These are phyloP conservation scores for Hyles lineata DNA, from an alignment of 2,888 invertebrate species.

Conservation along the genomic window DNA sequence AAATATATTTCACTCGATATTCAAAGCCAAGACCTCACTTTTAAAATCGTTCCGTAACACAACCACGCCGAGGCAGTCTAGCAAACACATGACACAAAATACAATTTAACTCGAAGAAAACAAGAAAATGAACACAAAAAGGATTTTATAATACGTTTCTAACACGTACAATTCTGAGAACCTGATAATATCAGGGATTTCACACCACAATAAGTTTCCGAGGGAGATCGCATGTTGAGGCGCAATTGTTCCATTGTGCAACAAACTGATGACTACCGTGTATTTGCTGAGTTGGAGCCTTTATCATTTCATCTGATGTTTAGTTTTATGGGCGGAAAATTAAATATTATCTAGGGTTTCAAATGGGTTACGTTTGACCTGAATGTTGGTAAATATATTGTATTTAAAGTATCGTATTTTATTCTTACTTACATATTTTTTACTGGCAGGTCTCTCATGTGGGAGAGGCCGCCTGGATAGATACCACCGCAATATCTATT, in stretches of 20 bases:
- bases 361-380: neutral
- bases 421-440: no score
- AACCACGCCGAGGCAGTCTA: no score
- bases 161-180: neutral
- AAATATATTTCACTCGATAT: no score
- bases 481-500: no score
- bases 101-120: neutral
- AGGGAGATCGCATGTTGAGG: neutral
- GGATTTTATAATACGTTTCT: neutral
- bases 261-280: neutral
- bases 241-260: conserved; percentile 10
- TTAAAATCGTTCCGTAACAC: no score
- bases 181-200: conserved; percentile 12
- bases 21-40: no score
- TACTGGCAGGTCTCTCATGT: no score
- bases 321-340: conserved; percentile 22
- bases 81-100: neutral
- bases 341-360: conserved; percentile 6
- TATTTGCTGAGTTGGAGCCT: neutral
- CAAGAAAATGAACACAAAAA: neutral
- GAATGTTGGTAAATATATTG: neutral
- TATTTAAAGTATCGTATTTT: neutral
- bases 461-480: no score
- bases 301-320: conserved; percentile 19
- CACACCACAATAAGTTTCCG: conserved; percentile 15